These are phyloP conservation scores for Ceratina japonica DNA, from an alignment of 1,140 invertebrate genomes.

Conservation along the genomic window DNA sequence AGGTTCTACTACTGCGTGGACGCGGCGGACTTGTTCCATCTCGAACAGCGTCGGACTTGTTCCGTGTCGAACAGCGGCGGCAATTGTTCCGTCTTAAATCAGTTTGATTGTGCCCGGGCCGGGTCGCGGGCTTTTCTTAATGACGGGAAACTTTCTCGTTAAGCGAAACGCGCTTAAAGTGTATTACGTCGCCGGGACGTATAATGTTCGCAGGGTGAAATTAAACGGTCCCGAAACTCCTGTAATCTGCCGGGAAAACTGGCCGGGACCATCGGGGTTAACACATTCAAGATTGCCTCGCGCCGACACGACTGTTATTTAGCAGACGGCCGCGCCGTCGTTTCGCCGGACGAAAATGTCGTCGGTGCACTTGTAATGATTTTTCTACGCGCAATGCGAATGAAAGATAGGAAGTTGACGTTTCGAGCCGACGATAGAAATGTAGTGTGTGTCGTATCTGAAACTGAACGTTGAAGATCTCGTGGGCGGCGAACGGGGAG, in stretches of 20 bases:
- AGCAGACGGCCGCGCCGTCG: too few species aligned
- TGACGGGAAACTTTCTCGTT: background rate
- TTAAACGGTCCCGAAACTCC: conserved; percentile 36
- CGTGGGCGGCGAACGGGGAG: too few species aligned
- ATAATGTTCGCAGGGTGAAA: conserved; percentile 28
- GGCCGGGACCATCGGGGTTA: background rate
- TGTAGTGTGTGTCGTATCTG: too few species aligned
- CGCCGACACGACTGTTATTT: too few species aligned
- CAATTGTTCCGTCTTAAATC: conserved; percentile 19
- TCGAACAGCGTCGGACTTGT: conserved; percentile 3
- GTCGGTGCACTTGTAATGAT: too few species aligned
- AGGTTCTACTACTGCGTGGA: background rate
- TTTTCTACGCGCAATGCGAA: too few species aligned
- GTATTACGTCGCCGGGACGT: background rate
- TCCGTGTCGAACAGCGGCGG: too few species aligned
- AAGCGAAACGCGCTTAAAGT: background rate
- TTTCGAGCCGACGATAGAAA: too few species aligned
- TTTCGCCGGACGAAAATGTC: too few species aligned
- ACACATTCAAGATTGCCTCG: background rate
- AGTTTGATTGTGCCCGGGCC: conserved; percentile 1
- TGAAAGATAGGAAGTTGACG: too few species aligned
- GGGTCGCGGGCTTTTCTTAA: background rate
- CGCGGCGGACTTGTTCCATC: background rate
- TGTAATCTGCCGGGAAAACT: conserved; percentile 16
- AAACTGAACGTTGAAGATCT: too few species aligned